Base-by-base conservation (phyloP, 2,888 invertebrate genomes). In the Syrphus vitripennis region DNA sequence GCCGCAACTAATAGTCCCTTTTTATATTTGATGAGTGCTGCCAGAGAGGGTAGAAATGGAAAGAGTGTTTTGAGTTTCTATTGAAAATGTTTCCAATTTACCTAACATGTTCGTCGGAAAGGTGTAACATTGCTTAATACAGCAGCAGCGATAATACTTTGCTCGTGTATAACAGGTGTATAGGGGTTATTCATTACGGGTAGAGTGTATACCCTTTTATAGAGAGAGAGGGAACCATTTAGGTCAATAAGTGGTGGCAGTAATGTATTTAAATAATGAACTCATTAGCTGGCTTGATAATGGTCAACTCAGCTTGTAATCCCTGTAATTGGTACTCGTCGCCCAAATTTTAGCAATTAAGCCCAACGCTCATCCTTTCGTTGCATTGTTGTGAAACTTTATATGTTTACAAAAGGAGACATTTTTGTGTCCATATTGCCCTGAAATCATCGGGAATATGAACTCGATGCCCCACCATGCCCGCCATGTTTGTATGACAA, bases 301-400 rank as follows among this genome's bases (percentile, higher is more conserved):
- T 77, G 76, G 84, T 84, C 81, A 84, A 80, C 81, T 80, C 72
- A 45, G 76, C 65, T 81, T 84, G 80, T 84, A 80, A 80, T 80
- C 84, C 59, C 59, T 24, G 67, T 72, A 76, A 80, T 81, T 80
- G 70, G 70, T 70, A 71, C 75, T 71, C 75, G 70, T 79, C 75
- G 79, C 69, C 45, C 42, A 59, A 76, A 76, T 76, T 67, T 63
- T 45, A 69, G 61, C 72, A 79, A 83, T 80, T 80, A 71, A 84
- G 67, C 29, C 37, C 61, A 10, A 61, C 2, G 45, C 65, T 61
- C 21, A 50, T 31, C 48, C 42, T 24, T n/a, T 31, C 31, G 50
- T 34, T 9, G 65, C 10, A 55, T 55, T 55, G 10, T 31, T 55
- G 29, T 65, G 53, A 34, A 10, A 6, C 4, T 42, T 53, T 31